phyloP scores from a whole-genome alignment of 1,140 invertebrate species.

The Mizuhopecten yessoensis region DNA sequence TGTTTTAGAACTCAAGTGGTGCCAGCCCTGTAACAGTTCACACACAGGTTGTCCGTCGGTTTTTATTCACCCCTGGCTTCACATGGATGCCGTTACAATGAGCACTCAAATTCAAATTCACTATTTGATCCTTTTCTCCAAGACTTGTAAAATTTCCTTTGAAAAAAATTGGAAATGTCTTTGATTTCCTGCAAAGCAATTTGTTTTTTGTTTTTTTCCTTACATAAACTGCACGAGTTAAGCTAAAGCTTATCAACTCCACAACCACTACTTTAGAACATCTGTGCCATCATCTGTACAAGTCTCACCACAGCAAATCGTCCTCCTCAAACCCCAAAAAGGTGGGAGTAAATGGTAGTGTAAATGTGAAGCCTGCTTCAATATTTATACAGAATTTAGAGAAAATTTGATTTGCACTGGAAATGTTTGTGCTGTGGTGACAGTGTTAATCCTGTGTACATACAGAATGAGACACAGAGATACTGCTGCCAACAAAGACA shows the following conservation, averaged over 20 bases:
- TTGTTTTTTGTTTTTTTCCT: too few species aligned
- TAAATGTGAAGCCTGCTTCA: neutral
- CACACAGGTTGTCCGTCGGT: neutral
- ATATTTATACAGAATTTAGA: constrained; percentile 34
- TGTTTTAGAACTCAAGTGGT: constrained; percentile 15
- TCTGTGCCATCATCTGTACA: neutral
- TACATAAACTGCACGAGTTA: neutral
- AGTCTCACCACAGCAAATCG: neutral
- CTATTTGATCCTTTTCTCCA: neutral
- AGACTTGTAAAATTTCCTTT: neutral
- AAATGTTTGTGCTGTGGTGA: neutral
- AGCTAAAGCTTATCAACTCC: neutral
- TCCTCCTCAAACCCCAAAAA: neutral
- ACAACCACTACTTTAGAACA: neutral
- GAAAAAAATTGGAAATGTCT: neutral
- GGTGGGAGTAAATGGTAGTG: neutral
- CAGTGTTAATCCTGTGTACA: constrained; percentile 8
- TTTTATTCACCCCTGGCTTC: neutral
- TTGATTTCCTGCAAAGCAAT: too few species aligned
- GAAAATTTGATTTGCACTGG: constrained; percentile 7
- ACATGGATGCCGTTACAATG: constrained; percentile 16
- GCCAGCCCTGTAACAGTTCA: neutral
- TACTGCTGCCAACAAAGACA: neutral
- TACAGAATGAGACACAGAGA: neutral
- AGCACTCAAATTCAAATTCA: neutral